Conservation (phyloP, 2,888 invertebrate genomes). For the Fabriciana adippe region DNA sequence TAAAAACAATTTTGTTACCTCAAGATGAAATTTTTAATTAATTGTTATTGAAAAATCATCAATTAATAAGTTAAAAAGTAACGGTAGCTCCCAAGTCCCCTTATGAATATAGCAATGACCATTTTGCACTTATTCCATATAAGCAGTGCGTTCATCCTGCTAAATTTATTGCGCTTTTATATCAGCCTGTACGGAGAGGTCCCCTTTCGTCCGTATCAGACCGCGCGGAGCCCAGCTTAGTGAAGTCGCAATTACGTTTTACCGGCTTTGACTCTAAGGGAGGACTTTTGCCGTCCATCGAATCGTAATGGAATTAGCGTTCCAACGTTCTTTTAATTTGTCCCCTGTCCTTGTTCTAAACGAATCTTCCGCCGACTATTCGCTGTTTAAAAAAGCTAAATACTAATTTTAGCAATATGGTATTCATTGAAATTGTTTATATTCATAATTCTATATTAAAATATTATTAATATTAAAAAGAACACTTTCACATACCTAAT, state of each 20-base stretch:
- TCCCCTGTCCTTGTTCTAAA: constrained; percentile 70
- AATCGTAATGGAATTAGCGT: constrained; percentile 81
- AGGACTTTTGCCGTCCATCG: constrained; percentile 80
- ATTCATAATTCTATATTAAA: too few relatives aligned
- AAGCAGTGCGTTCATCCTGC: constrained; percentile 82
- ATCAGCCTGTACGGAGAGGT: constrained; percentile 79
- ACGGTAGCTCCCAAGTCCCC: constrained; percentile 63
- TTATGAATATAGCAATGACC: constrained; percentile 62
- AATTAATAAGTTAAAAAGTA: constrained; percentile 25
- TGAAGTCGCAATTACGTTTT: constrained; percentile 82
- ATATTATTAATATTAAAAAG: too few relatives aligned
- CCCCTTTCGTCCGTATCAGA: constrained; percentile 79
- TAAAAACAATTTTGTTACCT: too few relatives aligned
- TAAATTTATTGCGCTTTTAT: constrained; percentile 82
- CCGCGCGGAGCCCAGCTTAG: constrained; percentile 78
- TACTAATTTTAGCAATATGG: not conserved
- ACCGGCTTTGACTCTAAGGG: constrained; percentile 77
- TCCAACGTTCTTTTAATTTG: constrained; percentile 79
- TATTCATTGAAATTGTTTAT: too few relatives aligned
- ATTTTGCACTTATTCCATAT: constrained; percentile 74
- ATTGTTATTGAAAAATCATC: not conserved
- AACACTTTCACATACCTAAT: too few relatives aligned
- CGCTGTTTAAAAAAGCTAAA: constrained; percentile 36
- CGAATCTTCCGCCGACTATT: constrained; percentile 55
- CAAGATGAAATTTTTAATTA: not conserved